Percentiles rank a stretch among this genome's conserved stretches.
Evolutionary conservation across 2,888 invertebrate genomes (phyloP).

Genomic region (Timandra comae): DNA sequence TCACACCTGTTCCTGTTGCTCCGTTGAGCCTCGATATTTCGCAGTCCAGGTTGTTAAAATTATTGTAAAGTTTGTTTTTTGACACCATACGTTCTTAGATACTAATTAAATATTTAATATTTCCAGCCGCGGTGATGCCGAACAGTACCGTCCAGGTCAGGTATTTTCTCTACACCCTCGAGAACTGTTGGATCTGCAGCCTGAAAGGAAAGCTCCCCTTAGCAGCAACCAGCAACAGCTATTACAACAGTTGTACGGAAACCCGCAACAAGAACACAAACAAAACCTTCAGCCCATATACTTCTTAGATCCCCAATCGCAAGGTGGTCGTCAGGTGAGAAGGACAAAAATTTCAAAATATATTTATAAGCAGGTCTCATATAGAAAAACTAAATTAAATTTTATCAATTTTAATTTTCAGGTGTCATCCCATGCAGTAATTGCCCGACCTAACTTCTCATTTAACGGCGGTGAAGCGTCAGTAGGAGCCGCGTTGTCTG

Average conservation of each 20-base stretch:
- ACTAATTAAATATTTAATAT: slow-evolving; percentile 1
- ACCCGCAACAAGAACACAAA: slow-evolving; percentile 53
- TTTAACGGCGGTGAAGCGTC: slow-evolving; percentile 66
- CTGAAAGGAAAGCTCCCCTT: slow-evolving; percentile 57
- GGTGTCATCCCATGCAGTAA: slow-evolving; percentile 66
- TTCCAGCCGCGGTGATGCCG: slow-evolving; percentile 42
- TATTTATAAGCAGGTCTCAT: too few relatives aligned
- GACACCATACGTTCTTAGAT: too few relatives aligned
- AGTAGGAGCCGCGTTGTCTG: slow-evolving; percentile 65
- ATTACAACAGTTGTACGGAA: slow-evolving; percentile 54
- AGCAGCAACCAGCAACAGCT: slow-evolving; percentile 45
- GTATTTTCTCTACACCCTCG: slow-evolving; percentile 61
- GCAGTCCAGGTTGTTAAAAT: slow-evolving; percentile 19
- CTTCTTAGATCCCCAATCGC: slow-evolving; percentile 60
- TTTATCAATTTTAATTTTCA: too few relatives aligned
- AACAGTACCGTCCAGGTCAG: slow-evolving; percentile 66
- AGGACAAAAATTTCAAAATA: too few relatives aligned
- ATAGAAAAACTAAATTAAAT: too few relatives aligned
- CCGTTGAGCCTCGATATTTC: slow-evolving; percentile 12
- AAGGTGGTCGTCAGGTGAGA: slow-evolving; percentile 50
- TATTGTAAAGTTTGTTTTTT: slow-evolving; percentile 8
- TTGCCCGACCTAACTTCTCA: slow-evolving; percentile 58
- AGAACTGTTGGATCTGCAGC: slow-evolving; percentile 61
- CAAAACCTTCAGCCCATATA: slow-evolving; percentile 59
- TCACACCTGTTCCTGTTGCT: slow-evolving; percentile 25